A percentile compares a stretch with the other conserved stretches of the same genome.
Evolutionary conservation across 23 tunicate genomes (phyloP).

Genomic region (Phallusia fumigata): DNA sequence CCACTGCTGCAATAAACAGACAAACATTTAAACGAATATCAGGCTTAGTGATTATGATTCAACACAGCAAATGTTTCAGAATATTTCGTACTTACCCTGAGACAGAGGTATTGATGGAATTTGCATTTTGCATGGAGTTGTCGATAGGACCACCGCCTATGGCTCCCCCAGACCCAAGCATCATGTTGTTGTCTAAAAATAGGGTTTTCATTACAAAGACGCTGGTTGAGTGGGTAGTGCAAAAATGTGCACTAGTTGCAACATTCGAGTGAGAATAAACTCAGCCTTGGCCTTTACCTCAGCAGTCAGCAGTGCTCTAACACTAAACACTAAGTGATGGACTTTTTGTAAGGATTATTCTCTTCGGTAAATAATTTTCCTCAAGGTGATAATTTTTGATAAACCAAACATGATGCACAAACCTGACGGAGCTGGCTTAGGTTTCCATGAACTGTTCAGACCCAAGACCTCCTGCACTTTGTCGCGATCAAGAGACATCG

Average conservation of each 20-base stretch:
- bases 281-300: too few relatives aligned
- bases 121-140: not conserved
- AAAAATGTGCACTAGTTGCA: not conserved
- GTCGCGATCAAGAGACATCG: conserved; percentile 39
- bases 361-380: too few relatives aligned
- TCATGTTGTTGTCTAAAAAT: not conserved
- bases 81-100: not conserved
- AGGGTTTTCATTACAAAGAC: too few relatives aligned
- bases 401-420: too few relatives aligned
- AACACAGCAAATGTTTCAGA: not conserved
- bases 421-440: conserved; percentile 37
- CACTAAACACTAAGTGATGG: too few relatives aligned
- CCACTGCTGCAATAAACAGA: too few relatives aligned
- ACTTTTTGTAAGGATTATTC: too few relatives aligned
- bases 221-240: too few relatives aligned
- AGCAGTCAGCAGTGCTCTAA: too few relatives aligned
- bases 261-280: not conserved
- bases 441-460: conserved; percentile 54
- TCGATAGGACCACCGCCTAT: not conserved
- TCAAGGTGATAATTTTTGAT: too few relatives aligned
- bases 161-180: not conserved
- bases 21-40: too few relatives aligned
- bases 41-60: not conserved
- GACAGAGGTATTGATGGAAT: not conserved
- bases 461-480: conserved; percentile 60